phyloP scores from a whole-genome alignment of 2,888 invertebrate species.

The Drosophila robusta region DNA sequence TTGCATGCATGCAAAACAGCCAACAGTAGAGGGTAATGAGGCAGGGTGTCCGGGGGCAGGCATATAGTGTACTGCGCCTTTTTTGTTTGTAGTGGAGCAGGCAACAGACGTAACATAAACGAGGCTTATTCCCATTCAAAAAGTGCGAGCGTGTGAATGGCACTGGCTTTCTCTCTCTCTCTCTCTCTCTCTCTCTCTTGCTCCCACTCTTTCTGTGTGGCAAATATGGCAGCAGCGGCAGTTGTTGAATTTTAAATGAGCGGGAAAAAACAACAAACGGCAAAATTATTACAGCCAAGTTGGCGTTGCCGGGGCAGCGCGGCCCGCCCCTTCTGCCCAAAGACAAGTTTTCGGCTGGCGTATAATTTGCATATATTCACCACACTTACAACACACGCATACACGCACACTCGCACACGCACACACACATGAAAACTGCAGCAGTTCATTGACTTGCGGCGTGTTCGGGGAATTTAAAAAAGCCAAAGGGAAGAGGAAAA shows the following conservation, averaged over 20 bases:
- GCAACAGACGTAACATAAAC: conserved; percentile 61
- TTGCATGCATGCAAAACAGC: conserved; percentile 52
- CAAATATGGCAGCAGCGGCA: conserved; percentile 50
- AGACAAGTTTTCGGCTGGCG: conserved; percentile 72
- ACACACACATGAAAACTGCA: conserved; percentile 35
- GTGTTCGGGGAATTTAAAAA: conserved; percentile 69
- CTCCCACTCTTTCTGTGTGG: conserved; percentile 13
- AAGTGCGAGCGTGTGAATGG: conserved; percentile 44
- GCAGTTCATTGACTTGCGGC: conserved; percentile 70
- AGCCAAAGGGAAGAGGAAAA: conserved; percentile 16
- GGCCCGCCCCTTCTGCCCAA: conserved; percentile 47
- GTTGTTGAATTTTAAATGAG: conserved; percentile 81
- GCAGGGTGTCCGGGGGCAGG: not conserved
- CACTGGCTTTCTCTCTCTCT: conserved; percentile 1
- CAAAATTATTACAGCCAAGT: conserved; percentile 67
- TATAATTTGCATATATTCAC: conserved; percentile 66
- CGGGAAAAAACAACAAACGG: conserved; percentile 67
- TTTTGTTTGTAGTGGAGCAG: conserved; percentile 38
- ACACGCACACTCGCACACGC: conserved; percentile 22
- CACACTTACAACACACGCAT: conserved; percentile 18
- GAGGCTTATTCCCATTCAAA: conserved; percentile 77
- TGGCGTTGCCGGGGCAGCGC: conserved; percentile 18
- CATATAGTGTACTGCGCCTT: conserved; percentile 7
- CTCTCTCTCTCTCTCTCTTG: not conserved
- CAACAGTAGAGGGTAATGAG: conserved; percentile 4